These are phyloP conservation scores for Caenorhabditis parvicauda DNA, from an alignment of 2,888 invertebrate species.

Conservation along the genomic window DNA sequence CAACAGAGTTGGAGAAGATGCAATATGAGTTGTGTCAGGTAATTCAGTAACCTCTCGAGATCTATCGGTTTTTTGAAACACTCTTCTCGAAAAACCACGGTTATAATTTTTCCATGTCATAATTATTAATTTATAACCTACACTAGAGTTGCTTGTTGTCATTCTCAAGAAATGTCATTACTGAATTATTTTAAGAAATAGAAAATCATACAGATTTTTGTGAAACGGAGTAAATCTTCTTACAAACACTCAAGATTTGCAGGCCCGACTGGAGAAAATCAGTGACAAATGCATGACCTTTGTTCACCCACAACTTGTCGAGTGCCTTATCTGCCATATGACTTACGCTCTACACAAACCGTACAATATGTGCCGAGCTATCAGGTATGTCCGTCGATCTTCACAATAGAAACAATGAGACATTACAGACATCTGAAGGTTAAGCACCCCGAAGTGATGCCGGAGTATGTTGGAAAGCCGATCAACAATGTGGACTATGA, in stretches of 20 bases:
- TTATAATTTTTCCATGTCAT: too few relatives aligned
- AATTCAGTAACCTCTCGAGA: background rate
- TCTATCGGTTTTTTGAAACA: background rate
- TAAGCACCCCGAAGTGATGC: conserved; percentile 58
- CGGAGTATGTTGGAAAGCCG: conserved; percentile 46
- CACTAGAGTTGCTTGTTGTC: too few relatives aligned
- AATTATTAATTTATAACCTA: too few relatives aligned
- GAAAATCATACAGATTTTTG: background rate
- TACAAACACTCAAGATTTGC: too few relatives aligned
- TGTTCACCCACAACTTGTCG: conserved; percentile 52
- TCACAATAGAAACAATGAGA: too few relatives aligned
- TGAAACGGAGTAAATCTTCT: background rate
- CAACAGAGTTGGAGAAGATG: conserved; percentile 48
- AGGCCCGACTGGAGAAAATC: conserved; percentile 57
- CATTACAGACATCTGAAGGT: conserved; percentile 59
- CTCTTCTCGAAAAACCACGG: too few relatives aligned
- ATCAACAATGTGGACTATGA: conserved; percentile 13
- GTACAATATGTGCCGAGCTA: conserved; percentile 60
- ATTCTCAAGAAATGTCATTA: background rate
- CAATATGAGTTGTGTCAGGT: conserved; percentile 60
- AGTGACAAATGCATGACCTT: conserved; percentile 62
- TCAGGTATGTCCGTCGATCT: too few relatives aligned
- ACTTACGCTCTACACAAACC: conserved; percentile 59
- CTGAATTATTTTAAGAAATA: background rate
- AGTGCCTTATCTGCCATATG: conserved; percentile 58